Conservation (phyloP, 35 echinoderm and acorn worm genomes). For the Apostichopus californicus region DNA sequence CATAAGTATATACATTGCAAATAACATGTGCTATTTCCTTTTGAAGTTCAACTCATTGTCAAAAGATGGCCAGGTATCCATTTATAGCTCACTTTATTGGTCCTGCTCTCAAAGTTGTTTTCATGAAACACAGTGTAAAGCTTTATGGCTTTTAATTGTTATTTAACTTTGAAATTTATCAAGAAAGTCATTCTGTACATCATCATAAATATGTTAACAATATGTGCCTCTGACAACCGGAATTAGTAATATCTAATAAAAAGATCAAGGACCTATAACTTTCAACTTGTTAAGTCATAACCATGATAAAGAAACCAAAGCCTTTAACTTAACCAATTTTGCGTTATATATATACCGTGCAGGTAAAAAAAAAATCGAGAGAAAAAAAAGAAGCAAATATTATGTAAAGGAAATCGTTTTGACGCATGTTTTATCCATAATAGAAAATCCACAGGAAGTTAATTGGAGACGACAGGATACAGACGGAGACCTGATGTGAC, state of each 20-base stretch:
- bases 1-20: no score
- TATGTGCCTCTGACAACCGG: neutral
- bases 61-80: no score
- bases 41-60: no score
- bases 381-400: constrained; percentile 2
- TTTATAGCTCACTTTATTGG: no score
- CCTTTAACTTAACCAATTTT: constrained; percentile 5
- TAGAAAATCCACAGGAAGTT: constrained; percentile 12
- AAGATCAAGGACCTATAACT: neutral
- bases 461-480: constrained; percentile 37
- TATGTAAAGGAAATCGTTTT: constrained; percentile 17
- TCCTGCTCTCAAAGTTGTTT: no score
- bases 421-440: constrained; percentile 9
- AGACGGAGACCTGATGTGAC: constrained; percentile 9
- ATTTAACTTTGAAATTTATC: no score
- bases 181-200: no score
- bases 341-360: neutral
- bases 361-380: neutral
- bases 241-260: neutral
- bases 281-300: no score
- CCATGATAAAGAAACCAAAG: neutral
- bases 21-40: no score
- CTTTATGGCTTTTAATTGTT: no score
- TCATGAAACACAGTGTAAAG: no score
- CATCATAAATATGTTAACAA: no score